These are phyloP conservation scores for Nycticebus coucang DNA, from an alignment of 2,113 vertebrate species.

Conservation along the genomic window DNA sequence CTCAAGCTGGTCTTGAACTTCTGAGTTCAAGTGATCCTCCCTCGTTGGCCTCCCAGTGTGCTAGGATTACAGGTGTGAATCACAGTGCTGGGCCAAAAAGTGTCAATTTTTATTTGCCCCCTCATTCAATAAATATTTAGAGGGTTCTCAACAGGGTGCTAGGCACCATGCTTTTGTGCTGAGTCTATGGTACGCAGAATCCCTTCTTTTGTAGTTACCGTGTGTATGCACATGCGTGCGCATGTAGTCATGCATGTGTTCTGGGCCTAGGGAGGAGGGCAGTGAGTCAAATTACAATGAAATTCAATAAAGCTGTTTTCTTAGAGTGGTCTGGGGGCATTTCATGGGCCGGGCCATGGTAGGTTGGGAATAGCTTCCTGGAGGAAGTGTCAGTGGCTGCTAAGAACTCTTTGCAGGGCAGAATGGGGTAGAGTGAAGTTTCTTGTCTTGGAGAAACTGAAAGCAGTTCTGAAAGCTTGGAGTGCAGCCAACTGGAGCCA, in stretches of 20 bases:
- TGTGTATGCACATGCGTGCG: accelerated
- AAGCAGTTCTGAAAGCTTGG: conserved; percentile 58
- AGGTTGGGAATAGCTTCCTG: neutral
- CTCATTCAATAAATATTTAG: neutral
- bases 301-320: neutral
- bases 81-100: neutral
- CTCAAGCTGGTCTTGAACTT: too few species aligned
- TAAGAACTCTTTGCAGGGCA: neutral
- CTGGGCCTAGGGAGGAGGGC: neutral
- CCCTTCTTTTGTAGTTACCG: neutral
- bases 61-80: neutral
- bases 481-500: neutral
- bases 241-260: neutral
- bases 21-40: too few species aligned
- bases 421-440: neutral
- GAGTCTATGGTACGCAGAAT: neutral
- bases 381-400: conserved; percentile 49
- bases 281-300: neutral
- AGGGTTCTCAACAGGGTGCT: neutral
- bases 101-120: neutral
- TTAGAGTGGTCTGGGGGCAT: neutral
- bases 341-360: neutral
- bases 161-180: neutral
- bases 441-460: conserved; percentile 67
- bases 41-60: neutral